phyloP scores from a whole-genome alignment of 2,888 invertebrate species.

The Yponomeuta sedellus region DNA sequence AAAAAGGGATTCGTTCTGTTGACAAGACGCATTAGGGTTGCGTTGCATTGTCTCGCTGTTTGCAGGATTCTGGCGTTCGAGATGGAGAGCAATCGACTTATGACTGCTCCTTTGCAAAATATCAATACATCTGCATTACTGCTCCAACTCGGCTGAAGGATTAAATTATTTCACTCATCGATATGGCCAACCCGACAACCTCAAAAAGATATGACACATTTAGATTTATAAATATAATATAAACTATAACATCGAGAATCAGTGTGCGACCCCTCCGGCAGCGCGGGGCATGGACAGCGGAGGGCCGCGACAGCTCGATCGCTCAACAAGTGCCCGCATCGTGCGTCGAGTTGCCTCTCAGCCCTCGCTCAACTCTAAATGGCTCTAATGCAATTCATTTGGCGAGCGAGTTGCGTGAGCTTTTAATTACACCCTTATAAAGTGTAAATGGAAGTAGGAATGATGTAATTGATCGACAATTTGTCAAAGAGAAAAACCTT shows the following conservation, averaged over 20 bases:
- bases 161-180: too few relatives aligned
- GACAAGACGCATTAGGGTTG: constrained; percentile 6
- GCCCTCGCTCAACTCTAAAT: background rate
- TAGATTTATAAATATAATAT: too few relatives aligned
- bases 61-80: constrained; percentile 8
- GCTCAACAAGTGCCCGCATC: background rate
- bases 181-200: too few relatives aligned
- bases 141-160: too few relatives aligned
- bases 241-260: too few relatives aligned
- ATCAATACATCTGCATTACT: too few relatives aligned
- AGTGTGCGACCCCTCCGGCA: background rate
- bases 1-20: constrained; percentile 3
- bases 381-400: background rate
- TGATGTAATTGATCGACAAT: too few relatives aligned
- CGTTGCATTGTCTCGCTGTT: background rate
- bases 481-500: too few relatives aligned
- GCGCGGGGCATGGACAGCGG: background rate
- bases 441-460: too few relatives aligned
- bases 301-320: background rate
- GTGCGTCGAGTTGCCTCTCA: background rate
- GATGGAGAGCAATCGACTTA: constrained; percentile 16
- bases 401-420: background rate
- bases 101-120: too few relatives aligned
- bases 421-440: too few relatives aligned
- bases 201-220: too few relatives aligned